Percentiles rank a stretch among this genome's conserved stretches.
Evolutionary conservation across 2,797 vertebrate species (phyloP).

Genomic region (Semotilus atromaculatus): DNA sequence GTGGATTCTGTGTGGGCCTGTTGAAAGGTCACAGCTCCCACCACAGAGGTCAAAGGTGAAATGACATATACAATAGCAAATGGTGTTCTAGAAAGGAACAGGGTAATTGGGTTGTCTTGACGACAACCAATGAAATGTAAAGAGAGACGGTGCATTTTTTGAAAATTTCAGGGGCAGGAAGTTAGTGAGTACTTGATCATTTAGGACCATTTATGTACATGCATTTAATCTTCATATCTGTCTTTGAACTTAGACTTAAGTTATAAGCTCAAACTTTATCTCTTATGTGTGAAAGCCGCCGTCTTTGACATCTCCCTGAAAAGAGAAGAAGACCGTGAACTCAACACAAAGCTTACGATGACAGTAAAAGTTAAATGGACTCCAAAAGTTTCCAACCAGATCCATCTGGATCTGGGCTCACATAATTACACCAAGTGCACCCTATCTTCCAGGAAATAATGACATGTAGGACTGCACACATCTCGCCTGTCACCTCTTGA

Average conservation of each 20-base stretch:
- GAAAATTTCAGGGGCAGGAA: slow-evolving; percentile 13
- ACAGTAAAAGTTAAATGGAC: slow-evolving; percentile 41
- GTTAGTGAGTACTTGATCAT: background rate
- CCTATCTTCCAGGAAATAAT: slow-evolving; percentile 52
- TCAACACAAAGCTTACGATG: slow-evolving; percentile 39
- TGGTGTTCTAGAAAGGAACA: slow-evolving; percentile 60
- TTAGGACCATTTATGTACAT: background rate
- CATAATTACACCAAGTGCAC: slow-evolving; percentile 37
- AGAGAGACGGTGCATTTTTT: slow-evolving; percentile 39
- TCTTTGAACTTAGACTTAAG: background rate
- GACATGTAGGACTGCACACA: slow-evolving; percentile 47
- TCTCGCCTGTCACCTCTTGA: slow-evolving; percentile 42
- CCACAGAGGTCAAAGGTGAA: slow-evolving; percentile 74
- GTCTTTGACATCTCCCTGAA: background rate
- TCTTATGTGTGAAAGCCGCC: background rate
- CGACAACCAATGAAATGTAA: slow-evolving; percentile 56
- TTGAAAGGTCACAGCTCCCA: slow-evolving; percentile 64
- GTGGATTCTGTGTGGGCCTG: slow-evolving; percentile 59
- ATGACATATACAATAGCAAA: slow-evolving; percentile 68
- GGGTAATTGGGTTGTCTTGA: slow-evolving; percentile 69
- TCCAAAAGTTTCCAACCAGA: slow-evolving; percentile 34
- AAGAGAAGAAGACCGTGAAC: background rate
- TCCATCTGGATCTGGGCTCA: slow-evolving; percentile 27
- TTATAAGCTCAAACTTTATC: background rate
- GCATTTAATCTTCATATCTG: background rate